Evolutionary conservation across 2,113 vertebrate genomes (phyloP), one percentile per base, ranked within the genome.

Genomic region (Notothenia coriiceps): DNA sequence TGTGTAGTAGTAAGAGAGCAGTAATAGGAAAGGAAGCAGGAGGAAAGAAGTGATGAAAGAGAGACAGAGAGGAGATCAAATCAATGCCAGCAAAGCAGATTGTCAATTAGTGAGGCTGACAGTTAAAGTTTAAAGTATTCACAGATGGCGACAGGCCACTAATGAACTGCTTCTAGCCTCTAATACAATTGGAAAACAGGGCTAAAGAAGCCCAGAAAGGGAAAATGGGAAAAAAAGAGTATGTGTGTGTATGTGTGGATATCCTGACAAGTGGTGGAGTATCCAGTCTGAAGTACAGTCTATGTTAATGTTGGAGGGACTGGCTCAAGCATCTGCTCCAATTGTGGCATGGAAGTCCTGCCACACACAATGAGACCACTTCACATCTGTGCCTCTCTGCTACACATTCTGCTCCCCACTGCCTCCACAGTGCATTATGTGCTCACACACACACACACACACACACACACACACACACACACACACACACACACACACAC

Each of bases 101-200:
- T 88, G 79, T 88, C 86, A 81, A 84, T 82, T 80, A 89, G 86
- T 74, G 77, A 80, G 77, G 66, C 63, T 72, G 82, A 86, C 82
- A 82, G 87, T 79, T 72, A 82, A 89, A 85, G 85, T 89, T 79
- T 81, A 57, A 83, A 89, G 84, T 56, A 79, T 78, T 87, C 86
- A 87, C 70, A 88, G 74, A 85, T 88, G 76, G 82, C 18, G 52
- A 74, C 67, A 71, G 79, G 70, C 57, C 63, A n/a, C 83, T 85
- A 79, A 92, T 84, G 70, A 83, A 85, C 82, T 80, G 69, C 68
- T 81, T 72, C 52, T 60, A 73, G 40, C 47, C 70, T 80, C 54
- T 60, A 84, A 82, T 82, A 78, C 74, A 83, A 79, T 78, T 40
- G 25, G 20, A 66, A 82, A 56, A 80, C 68, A 63, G 50, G 50